Conservation (phyloP, 2,113 vertebrate genomes). For the Scatophagus argus region DNA sequence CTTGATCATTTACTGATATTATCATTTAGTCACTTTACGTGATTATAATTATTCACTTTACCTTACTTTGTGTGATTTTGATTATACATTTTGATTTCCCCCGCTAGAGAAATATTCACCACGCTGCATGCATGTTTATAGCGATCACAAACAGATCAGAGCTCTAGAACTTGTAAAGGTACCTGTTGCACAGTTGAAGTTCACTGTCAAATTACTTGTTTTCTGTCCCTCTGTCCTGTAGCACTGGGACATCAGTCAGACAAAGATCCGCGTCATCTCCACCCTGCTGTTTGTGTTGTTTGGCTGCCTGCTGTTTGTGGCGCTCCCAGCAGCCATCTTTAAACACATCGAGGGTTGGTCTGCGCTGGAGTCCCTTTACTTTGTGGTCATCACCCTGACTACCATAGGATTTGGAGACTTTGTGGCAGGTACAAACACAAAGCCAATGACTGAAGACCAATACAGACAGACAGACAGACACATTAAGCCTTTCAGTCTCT, state of each 20-base stretch:
- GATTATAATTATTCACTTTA: no score
- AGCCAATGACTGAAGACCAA: neutral
- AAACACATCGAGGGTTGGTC: conserved; percentile 97
- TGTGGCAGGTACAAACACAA: conserved; percentile 88
- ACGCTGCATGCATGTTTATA: neutral
- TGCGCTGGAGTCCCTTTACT: conserved; percentile 93
- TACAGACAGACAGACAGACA: neutral
- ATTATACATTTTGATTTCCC: no score
- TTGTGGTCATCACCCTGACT: conserved; percentile 89
- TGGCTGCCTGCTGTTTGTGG: conserved; percentile 94
- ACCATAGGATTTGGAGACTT: conserved; percentile 95
- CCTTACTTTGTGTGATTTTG: no score
- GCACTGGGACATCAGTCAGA: conserved; percentile 96
- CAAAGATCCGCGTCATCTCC: conserved; percentile 95
- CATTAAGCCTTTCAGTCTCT: neutral
- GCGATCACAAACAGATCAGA: neutral
- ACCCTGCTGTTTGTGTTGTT: conserved; percentile 96
- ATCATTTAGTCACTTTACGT: no score
- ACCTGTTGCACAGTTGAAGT: neutral
- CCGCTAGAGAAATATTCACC: no score
- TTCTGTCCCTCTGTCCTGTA: conserved; percentile 60
- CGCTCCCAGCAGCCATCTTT: conserved; percentile 84
- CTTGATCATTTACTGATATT: no score
- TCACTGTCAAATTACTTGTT: neutral
- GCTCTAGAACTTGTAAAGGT: neutral